These are phyloP conservation scores for Balaenoptera acutorostrata DNA, from an alignment of 2,113 vertebrate genomes.

Conservation along the genomic window DNA sequence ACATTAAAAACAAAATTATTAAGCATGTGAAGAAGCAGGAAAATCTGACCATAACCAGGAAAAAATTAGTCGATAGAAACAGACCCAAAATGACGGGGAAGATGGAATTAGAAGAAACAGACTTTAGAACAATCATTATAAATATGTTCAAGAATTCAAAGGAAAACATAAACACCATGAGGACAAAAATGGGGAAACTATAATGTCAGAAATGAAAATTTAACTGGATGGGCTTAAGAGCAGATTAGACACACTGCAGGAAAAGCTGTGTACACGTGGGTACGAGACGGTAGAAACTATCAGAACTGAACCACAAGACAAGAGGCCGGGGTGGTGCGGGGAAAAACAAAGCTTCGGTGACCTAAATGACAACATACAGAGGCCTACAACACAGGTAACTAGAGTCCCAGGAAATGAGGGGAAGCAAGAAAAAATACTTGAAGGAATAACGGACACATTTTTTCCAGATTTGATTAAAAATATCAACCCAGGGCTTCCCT, in stretches of 20 bases:
- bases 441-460: not conserved
- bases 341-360: not conserved
- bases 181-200: not conserved
- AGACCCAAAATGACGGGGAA: not conserved
- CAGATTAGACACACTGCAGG: not conserved
- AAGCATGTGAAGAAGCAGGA: not conserved
- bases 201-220: not conserved
- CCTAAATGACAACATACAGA: accelerated
- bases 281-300: accelerated
- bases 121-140: not conserved
- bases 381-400: accelerated
- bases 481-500: not conserved
- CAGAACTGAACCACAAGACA: not conserved
- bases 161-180: not conserved
- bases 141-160: not conserved
- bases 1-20: too few species aligned
- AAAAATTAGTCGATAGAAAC: not conserved
- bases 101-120: not conserved
- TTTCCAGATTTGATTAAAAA: not conserved
- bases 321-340: not conserved
- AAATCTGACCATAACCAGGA: not conserved
- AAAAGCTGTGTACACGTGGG: accelerated
- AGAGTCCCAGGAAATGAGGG: not conserved
- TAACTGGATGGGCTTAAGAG: accelerated
- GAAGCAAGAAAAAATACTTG: not conserved